Evolutionary conservation across 2,888 invertebrate genomes (phyloP).

Genomic region (Macaria liturata): DNA sequence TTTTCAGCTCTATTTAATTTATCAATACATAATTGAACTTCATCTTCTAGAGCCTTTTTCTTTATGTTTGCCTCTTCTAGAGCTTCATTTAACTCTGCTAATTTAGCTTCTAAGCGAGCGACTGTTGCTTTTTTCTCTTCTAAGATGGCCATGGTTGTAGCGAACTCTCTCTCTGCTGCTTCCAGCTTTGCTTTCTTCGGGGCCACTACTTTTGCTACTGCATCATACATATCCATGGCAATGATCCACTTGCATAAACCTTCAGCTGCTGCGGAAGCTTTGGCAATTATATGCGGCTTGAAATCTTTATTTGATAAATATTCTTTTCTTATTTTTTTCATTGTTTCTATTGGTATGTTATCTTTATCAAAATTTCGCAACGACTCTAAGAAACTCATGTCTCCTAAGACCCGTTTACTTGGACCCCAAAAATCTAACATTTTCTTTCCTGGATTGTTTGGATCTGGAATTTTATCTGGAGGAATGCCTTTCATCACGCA

Average conservation of each 20-base stretch:
- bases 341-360: constrained; percentile 88
- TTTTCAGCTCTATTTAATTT: constrained; percentile 94
- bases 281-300: constrained; percentile 90
- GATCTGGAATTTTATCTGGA: constrained; percentile 90
- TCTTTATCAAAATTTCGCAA: constrained; percentile 93
- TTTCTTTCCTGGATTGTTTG: constrained; percentile 85
- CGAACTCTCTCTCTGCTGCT: constrained; percentile 91
- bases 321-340: constrained; percentile 89
- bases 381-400: constrained; percentile 90
- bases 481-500: constrained; percentile 92
- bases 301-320: constrained; percentile 90
- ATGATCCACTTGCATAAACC: constrained; percentile 96
- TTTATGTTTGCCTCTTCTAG: constrained; percentile 86
- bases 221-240: constrained; percentile 95
- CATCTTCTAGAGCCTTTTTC: constrained; percentile 87
- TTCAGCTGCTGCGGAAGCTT: constrained; percentile 97
- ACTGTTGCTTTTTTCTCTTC: constrained; percentile 92
- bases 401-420: constrained; percentile 91
- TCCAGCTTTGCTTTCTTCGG: constrained; percentile 93
- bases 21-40: constrained; percentile 91
- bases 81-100: constrained; percentile 88
- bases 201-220: constrained; percentile 91
- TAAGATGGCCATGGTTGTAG: constrained; percentile 92
- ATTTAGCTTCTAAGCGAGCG: constrained; percentile 88
- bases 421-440: constrained; percentile 93